Percentiles rank a stretch among this genome's conserved stretches.
Evolutionary conservation across 1,140 invertebrate species (phyloP).

Genomic region (Drosophila virilis): DNA sequence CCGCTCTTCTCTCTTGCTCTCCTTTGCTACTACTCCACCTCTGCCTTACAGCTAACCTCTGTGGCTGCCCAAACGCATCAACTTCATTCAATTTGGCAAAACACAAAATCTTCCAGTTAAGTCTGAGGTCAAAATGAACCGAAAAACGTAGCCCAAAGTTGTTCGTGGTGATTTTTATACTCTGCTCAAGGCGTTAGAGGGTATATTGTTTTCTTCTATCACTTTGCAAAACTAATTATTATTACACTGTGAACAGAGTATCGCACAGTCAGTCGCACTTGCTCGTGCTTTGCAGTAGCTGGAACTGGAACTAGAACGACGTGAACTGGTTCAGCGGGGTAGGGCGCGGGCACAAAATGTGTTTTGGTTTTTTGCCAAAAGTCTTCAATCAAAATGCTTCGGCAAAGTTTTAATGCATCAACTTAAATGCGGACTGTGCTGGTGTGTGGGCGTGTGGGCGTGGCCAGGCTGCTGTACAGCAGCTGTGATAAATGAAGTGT

Average conservation of each 20-base stretch:
- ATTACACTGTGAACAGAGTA: not conserved
- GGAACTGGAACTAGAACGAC: not conserved
- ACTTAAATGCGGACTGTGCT: constrained; percentile 11
- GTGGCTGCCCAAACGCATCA: constrained; percentile 20
- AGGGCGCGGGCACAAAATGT: not conserved
- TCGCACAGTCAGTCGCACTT: not conserved
- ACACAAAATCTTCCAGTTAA: constrained; percentile 42
- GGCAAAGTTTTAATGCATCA: constrained; percentile 76
- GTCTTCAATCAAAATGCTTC: constrained; percentile 82
- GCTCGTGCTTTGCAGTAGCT: not conserved
- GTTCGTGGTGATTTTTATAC: constrained; percentile 25
- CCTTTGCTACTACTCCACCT: not conserved
- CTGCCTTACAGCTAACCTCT: not conserved
- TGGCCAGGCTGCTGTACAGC: constrained; percentile 47
- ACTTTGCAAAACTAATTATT: not conserved
- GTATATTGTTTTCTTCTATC: not conserved
- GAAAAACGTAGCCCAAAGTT: constrained; percentile 26
- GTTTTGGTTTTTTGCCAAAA: constrained; percentile 44
- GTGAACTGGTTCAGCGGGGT: not conserved
- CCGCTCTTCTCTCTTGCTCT: not conserved
- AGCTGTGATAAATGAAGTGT: constrained; percentile 77
- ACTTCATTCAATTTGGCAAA: constrained; percentile 76
- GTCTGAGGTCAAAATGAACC: constrained; percentile 25
- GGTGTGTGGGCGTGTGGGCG: constrained; percentile 27
- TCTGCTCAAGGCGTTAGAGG: not conserved